Conservation (phyloP, 2,113 vertebrate species). For the Microtus pennsylvanicus region DNA sequence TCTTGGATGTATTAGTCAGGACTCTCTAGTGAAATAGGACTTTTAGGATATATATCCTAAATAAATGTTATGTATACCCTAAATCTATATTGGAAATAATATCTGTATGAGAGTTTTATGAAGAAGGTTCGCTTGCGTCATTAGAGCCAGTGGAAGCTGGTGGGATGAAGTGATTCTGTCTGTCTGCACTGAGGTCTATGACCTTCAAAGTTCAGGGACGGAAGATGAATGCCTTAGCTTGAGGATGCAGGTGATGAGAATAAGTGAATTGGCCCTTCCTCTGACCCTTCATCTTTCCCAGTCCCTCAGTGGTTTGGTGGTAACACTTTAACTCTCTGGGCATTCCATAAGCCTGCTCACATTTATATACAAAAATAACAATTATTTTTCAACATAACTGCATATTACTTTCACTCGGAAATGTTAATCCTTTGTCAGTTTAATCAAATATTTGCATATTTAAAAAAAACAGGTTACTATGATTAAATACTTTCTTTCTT, state of each 20-base stretch:
- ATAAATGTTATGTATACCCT: not conserved
- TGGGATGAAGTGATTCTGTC: not conserved
- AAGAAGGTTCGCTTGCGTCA: not conserved
- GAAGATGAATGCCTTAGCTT: not conserved
- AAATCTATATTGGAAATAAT: not conserved
- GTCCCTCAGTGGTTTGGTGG: not conserved
- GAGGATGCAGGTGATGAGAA: not conserved
- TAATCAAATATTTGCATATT: not conserved
- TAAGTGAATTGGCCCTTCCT: not conserved
- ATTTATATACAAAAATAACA: not conserved
- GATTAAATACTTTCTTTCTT: not conserved
- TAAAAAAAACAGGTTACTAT: not conserved
- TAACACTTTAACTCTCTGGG: not conserved
- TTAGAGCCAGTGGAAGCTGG: not conserved
- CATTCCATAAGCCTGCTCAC: not conserved
- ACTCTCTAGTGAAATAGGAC: not conserved
- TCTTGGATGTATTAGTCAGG: not conserved
- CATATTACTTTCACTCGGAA: not conserved
- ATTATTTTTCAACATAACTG: not conserved
- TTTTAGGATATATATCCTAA: not conserved
- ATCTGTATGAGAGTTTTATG: not conserved
- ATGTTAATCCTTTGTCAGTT: not conserved
- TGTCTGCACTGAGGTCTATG: not conserved
- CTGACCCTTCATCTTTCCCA: not conserved
- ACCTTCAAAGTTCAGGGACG: not conserved